Conservation (phyloP, 2,888 invertebrate species). For the Urechis unicinctus region DNA sequence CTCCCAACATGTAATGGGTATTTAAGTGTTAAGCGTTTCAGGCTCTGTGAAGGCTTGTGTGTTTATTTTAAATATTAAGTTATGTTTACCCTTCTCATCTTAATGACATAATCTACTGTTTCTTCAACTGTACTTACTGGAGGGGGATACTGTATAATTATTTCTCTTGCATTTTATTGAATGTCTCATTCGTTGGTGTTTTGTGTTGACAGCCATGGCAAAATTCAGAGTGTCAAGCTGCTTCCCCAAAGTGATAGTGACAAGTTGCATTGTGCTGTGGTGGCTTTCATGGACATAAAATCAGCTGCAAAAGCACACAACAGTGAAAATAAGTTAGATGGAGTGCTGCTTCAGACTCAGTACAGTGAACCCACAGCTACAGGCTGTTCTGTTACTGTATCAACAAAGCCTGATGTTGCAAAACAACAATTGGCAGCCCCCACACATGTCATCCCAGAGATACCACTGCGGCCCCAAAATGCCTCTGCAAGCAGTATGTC, state of each 20-base stretch:
- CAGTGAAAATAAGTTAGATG: conserved; percentile 81
- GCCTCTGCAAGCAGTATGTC: too few species aligned
- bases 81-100: too few species aligned
- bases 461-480: too few species aligned
- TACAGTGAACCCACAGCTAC: conserved; percentile 73
- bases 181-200: too few species aligned
- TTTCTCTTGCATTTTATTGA: background rate
- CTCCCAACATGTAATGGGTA: too few species aligned
- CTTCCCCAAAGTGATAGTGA: conserved; percentile 56
- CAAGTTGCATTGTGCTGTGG: conserved; percentile 31
- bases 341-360: conserved; percentile 63
- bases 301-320: conserved; percentile 90
- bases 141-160: background rate
- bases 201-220: conserved; percentile 90
- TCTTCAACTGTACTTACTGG: too few species aligned
- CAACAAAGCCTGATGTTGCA: background rate
- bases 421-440: too few species aligned
- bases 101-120: too few species aligned
- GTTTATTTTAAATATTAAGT: too few species aligned
- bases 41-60: too few species aligned
- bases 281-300: conserved; percentile 86
- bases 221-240: conserved; percentile 93
- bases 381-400: conserved; percentile 3
- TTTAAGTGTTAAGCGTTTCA: too few species aligned
- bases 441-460: too few species aligned